Conservation (phyloP, 2,113 vertebrate species). For the Halichoerus grypus region DNA sequence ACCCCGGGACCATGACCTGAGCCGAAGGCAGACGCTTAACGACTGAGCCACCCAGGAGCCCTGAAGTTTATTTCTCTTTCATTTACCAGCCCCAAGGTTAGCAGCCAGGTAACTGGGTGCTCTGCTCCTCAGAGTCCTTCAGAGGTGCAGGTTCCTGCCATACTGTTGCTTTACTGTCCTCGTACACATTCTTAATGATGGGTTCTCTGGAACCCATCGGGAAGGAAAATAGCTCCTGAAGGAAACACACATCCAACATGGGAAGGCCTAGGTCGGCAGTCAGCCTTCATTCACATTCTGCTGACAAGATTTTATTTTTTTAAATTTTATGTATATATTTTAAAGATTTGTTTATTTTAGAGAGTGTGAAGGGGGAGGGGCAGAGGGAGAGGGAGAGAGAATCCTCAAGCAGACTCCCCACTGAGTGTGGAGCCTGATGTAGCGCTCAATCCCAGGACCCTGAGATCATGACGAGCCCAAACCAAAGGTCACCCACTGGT, state of each 20-base stretch:
- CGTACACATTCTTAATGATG: not conserved
- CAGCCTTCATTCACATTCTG: not conserved
- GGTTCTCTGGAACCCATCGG: not conserved
- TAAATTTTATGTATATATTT: not conserved
- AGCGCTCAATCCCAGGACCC: not conserved
- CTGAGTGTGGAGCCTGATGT: not conserved
- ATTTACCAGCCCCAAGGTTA: not conserved
- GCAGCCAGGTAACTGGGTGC: not conserved
- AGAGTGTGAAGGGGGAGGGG: not conserved
- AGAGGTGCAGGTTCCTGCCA: not conserved
- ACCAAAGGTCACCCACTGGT: not conserved
- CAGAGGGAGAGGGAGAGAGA: not conserved
- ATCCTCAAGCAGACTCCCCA: not conserved
- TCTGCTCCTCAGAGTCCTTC: not conserved
- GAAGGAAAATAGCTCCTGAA: not conserved
- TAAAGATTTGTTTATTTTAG: not conserved
- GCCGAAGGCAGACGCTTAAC: too few relatives aligned
- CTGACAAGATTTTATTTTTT: not conserved
- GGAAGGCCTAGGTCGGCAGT: not conserved
- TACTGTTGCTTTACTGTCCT: not conserved
- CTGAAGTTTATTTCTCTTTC: not conserved
- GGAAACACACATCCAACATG: not conserved
- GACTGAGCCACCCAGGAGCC: too few relatives aligned
- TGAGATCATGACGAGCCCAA: not conserved
- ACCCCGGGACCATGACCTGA: too few relatives aligned